phyloP scores from a whole-genome alignment of 1,140 invertebrate species.

The Gryllus bimaculatus region DNA sequence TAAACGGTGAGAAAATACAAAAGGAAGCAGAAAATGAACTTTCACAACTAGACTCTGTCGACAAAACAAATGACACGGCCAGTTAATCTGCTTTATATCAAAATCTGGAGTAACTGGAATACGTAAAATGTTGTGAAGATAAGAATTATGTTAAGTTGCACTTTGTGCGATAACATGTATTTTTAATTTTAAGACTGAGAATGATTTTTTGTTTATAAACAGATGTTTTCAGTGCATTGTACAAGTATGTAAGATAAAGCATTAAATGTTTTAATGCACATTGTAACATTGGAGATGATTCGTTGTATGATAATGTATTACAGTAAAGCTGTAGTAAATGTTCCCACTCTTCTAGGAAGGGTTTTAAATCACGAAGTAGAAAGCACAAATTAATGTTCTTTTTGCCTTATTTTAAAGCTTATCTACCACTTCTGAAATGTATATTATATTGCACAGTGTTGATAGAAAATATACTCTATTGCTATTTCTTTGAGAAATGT shows the following conservation, averaged over 20 bases:
- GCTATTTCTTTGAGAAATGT: too few species aligned
- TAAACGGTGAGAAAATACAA: too few species aligned
- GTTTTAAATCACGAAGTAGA: not conserved
- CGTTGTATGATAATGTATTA: not conserved
- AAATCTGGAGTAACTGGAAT: too few species aligned
- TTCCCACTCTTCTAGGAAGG: not conserved
- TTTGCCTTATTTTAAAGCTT: not conserved
- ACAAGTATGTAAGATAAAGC: not conserved
- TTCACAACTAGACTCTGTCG: too few species aligned
- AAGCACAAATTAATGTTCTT: not conserved
- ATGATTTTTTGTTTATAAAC: not conserved
- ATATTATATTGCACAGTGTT: slow-evolving; percentile 5
- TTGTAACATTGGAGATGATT: too few species aligned
- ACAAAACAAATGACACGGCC: too few species aligned
- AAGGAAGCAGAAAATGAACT: too few species aligned
- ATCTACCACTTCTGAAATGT: not conserved
- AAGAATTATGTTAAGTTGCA: not conserved
- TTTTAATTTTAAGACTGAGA: not conserved
- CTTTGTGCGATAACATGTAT: not conserved
- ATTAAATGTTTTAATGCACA: not conserved
- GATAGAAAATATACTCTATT: not conserved
- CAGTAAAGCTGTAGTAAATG: not conserved
- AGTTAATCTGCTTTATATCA: too few species aligned
- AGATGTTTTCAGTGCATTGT: not conserved
- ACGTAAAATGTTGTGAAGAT: not conserved